Percentiles rank a stretch among this genome's conserved stretches.
Evolutionary conservation across 2,797 vertebrate species (phyloP).

Genomic region (Sardinella longiceps): DNA sequence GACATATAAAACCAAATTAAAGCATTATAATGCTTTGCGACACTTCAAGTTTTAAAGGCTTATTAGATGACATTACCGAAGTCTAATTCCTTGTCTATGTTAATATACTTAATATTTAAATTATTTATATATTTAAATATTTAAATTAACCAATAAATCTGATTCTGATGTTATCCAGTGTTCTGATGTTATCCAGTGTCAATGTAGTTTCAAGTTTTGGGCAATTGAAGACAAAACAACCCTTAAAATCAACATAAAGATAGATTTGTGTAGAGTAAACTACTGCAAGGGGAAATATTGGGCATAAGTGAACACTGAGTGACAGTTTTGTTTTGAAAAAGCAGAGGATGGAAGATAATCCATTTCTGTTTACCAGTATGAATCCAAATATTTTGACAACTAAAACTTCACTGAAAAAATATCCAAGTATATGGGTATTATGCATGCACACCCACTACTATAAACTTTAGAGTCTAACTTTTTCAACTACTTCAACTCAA

Average conservation of each 20-base stretch:
- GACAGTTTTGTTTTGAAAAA: not conserved
- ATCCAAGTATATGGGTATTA: not conserved
- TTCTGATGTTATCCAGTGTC: not conserved
- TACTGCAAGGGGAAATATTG: not conserved
- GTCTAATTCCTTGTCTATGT: too few relatives aligned
- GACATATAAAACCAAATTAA: too few relatives aligned
- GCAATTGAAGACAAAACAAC: not conserved
- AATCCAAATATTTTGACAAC: not conserved
- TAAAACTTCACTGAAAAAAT: not conserved
- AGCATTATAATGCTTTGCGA: too few relatives aligned
- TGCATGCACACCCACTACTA: too few relatives aligned
- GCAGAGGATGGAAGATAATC: not conserved
- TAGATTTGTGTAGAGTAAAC: not conserved
- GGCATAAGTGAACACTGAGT: not conserved
- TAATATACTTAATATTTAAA: too few relatives aligned
- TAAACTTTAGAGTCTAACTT: too few relatives aligned
- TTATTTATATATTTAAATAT: too few relatives aligned
- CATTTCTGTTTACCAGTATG: not conserved
- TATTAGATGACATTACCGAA: too few relatives aligned
- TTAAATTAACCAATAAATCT: too few relatives aligned
- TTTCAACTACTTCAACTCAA: too few relatives aligned
- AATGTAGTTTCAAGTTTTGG: not conserved
- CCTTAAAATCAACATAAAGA: not conserved
- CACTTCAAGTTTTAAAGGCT: too few relatives aligned
- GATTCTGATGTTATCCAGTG: too few relatives aligned